Percentiles rank a stretch among this genome's conserved stretches.
phyloP scores from a whole-genome alignment of 2,113 vertebrate genomes.

The Aepyceros melampus region DNA sequence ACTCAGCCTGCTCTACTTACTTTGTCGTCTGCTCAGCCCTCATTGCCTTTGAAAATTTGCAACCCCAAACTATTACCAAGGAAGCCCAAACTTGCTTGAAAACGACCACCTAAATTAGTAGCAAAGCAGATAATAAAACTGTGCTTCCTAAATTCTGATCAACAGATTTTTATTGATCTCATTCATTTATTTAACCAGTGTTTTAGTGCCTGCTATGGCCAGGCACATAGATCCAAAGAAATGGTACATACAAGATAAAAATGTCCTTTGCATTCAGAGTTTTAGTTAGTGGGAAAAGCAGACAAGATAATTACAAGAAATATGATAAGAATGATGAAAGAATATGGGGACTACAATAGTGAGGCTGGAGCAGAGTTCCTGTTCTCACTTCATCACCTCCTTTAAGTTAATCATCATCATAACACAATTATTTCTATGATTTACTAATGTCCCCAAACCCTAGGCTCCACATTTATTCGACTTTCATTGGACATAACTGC shows the following conservation, averaged over 20 bases:
- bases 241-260: neutral
- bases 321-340: neutral
- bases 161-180: neutral
- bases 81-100: constrained; percentile 11
- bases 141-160: neutral
- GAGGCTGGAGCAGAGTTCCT: neutral
- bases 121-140: neutral
- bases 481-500: neutral
- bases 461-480: neutral
- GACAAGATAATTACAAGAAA: neutral
- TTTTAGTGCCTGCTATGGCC: neutral
- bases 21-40: neutral
- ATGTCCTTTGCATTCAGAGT: neutral
- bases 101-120: neutral
- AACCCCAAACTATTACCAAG: neutral
- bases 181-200: neutral
- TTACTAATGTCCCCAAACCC: neutral
- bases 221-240: neutral
- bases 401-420: neutral
- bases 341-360: neutral
- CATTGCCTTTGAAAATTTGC: neutral
- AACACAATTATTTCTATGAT: neutral
- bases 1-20: neutral
- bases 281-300: neutral
- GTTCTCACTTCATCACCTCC: neutral